Base-by-base conservation (phyloP, 2,797 vertebrate genomes). In the Sebastes itinus region DNA sequence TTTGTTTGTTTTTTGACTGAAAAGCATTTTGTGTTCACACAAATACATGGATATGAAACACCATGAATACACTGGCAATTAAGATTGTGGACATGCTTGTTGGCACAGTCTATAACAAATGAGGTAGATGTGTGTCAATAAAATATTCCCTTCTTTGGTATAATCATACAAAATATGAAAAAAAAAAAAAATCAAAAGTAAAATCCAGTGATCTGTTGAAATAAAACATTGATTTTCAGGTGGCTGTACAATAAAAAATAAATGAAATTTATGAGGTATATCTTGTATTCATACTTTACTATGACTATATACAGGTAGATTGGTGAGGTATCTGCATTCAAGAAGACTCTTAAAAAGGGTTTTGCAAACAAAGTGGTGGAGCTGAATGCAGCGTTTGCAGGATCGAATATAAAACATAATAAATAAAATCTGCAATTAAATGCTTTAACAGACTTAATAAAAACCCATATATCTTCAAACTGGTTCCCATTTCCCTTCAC, bases 71-170 rank as follows among this genome's bases (percentile, higher is more conserved):
- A 90, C 75, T 87, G 88, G 86, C 84, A 80, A 86, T 88, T 87
- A 75, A 84, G 83, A 83, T 88, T 84, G 82, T 92, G 89, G 80
- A 78, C 81, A 80, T 89, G 90, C 69, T 88, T 85, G 73, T 95
- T 95, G 94, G 94, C 95, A 95, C 95, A 90, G 91, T 93, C 88
- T 91, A 84, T 91, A 91, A 93, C 87, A 92, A 92, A 95, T 95
- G 96, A 97, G 96, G 96, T 97, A 97, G 96, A 95, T 94, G 92
- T 94, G 91, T 91, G 83, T 93, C 89, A 89, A 91, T 90, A 90
- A 94, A 92, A 91, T 90, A 94, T 93, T 95, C 91, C 92, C 92
- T 94, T 96, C 95, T 96, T 96, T 96, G 94, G 94, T 94, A 92
- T 91, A 93, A 93, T 92, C 89, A 91, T 94, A 94, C 88, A 94